phyloP scores from a whole-genome alignment of 1,140 invertebrate species.

The Papilio xuthus region DNA sequence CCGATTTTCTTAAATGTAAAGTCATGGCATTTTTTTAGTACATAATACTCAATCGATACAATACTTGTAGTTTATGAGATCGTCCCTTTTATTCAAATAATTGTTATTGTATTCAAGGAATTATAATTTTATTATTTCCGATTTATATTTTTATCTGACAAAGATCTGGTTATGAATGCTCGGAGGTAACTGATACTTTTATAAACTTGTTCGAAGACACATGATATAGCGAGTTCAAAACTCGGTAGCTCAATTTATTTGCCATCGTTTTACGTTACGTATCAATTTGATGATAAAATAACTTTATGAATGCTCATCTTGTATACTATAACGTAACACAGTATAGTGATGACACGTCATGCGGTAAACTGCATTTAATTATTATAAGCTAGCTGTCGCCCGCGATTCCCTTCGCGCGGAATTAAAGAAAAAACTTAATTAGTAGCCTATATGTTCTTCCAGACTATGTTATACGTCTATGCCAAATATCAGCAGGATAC shows the following conservation, averaged over 20 bases:
- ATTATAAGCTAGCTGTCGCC: too few species aligned
- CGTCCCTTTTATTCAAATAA: neutral
- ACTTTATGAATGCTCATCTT: conserved; percentile 19
- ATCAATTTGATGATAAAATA: conserved; percentile 56
- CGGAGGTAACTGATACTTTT: conserved; percentile 66
- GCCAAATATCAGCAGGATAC: too few species aligned
- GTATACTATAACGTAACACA: neutral
- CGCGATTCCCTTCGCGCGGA: too few species aligned
- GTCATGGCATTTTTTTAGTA: too few species aligned
- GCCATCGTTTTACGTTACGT: conserved; percentile 50
- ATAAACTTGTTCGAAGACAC: conserved; percentile 60
- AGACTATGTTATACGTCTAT: too few species aligned
- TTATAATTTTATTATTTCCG: neutral
- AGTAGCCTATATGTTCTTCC: too few species aligned
- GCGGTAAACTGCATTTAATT: conserved; percentile 2
- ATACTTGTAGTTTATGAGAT: neutral
- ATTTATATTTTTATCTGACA: conserved; percentile 12
- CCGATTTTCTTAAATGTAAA: too few species aligned
- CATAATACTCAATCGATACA: neutral
- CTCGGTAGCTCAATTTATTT: conserved; percentile 59
- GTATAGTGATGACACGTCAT: neutral
- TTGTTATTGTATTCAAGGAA: neutral
- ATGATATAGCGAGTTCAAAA: conserved; percentile 46
- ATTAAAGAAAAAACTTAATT: too few species aligned
- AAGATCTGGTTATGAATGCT: conserved; percentile 40